Base-by-base conservation (phyloP, 2,113 vertebrate species). In the Terrapene triunguis region DNA sequence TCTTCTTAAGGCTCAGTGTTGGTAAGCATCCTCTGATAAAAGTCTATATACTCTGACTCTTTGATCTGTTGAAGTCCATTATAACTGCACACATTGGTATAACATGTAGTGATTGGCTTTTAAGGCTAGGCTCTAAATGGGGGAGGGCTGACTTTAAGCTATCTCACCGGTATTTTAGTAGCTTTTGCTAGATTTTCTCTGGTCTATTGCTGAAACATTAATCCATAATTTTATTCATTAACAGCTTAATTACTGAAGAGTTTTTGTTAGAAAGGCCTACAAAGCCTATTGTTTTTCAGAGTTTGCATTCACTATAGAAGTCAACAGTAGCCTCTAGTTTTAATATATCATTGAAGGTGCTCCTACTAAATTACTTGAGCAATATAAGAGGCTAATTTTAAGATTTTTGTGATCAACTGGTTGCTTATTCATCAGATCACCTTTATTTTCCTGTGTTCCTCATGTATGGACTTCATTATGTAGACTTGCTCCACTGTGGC, bases 11-110 rank as follows among this genome's bases (percentile, higher is more conserved):
- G 69, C 3, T 82, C 51, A 89, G 82, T 57, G 21, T 90, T 93
- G 79, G 80, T 92, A 89, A 85, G 69, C 79, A 89, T 76, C 4
- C 72, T 80, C 59, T 95, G 92, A 91, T 91, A 84, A 93, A 94
- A 87, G 38, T 19, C 59, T 90, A 32, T 1, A 0, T 22, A 22
- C 25, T 81, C 24, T 72, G 19, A 25, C 55, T 92, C 89, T 95
- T 55, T 82, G 11, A 29, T 95, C 85, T 89, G 50, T 62, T 84
- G 38, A 82, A 93, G 44, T 72, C 53, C 3, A 9, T 81, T 79
- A 91, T 44, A 76, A 78, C 80, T 62, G 90, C 93, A 74, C 53
- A 86, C 7, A 13, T 76, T 76, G 12, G 10, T 76, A 44, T 76
- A 44, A 74, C n/a, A 24, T 5, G 1, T 44, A 35, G 6, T 72